Conservation (phyloP, 2,888 invertebrate species). For the Eilema griseolum region DNA sequence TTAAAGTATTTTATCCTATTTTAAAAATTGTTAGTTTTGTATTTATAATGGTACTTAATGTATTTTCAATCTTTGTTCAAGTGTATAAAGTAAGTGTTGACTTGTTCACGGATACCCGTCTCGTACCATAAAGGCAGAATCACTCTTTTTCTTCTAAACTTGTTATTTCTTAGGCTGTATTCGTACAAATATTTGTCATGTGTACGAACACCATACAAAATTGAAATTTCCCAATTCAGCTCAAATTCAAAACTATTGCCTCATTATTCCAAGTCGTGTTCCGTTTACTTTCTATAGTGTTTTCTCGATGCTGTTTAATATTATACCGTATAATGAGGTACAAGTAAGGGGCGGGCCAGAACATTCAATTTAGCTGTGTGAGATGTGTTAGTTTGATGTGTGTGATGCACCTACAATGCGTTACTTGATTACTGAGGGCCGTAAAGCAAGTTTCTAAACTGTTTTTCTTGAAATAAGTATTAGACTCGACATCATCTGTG, state of each 20-base stretch:
- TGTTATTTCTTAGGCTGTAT: too few species aligned
- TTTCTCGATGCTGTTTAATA: constrained; percentile 41
- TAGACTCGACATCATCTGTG: too few species aligned
- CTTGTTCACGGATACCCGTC: too few species aligned
- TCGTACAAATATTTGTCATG: too few species aligned
- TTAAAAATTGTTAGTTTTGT: too few species aligned
- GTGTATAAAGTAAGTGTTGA: too few species aligned
- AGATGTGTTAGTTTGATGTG: constrained; percentile 22
- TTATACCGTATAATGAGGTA: constrained; percentile 53
- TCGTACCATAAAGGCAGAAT: too few species aligned
- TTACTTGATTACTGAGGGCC: neutral
- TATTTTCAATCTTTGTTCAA: too few species aligned
- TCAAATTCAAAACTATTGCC: neutral
- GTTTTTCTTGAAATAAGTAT: neutral
- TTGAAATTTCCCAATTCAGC: neutral
- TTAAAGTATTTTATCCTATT: too few species aligned
- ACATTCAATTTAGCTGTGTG: constrained; percentile 48
- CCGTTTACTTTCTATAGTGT: constrained; percentile 39
- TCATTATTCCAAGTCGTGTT: constrained; percentile 7
- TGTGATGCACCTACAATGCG: constrained; percentile 25
- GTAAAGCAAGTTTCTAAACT: neutral
- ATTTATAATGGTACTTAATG: too few species aligned
- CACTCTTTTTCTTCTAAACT: too few species aligned
- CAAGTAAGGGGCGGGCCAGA: constrained; percentile 59
- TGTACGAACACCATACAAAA: too few species aligned